Percentiles rank a stretch among this genome's conserved stretches.
Conservation (phyloP, 2,797 vertebrate species). For the Hybognathus amarus region DNA sequence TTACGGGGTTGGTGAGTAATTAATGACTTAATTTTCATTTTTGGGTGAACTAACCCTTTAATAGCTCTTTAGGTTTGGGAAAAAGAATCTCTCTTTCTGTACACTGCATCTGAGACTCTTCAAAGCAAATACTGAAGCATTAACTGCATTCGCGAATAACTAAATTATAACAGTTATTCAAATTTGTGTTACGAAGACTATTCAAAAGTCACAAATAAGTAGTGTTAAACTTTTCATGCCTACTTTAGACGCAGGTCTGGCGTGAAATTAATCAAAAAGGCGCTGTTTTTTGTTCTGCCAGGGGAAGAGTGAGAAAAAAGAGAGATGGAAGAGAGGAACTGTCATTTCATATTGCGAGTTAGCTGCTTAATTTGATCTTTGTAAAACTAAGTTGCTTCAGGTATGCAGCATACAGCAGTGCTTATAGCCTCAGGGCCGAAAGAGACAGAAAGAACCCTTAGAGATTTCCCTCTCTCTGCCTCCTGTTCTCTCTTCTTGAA, state of each 20-base stretch:
- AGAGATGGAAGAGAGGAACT: slow-evolving; percentile 60
- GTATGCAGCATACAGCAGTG: slow-evolving; percentile 76
- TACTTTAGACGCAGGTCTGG: slow-evolving; percentile 50
- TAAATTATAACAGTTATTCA: slow-evolving; percentile 40
- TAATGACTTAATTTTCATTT: no score
- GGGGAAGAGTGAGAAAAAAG: slow-evolving; percentile 25
- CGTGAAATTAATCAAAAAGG: slow-evolving; percentile 58
- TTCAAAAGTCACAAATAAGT: slow-evolving; percentile 57
- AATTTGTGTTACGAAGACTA: slow-evolving; percentile 56
- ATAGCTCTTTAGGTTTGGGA: background rate
- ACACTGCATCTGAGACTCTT: slow-evolving; percentile 51
- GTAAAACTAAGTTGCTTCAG: slow-evolving; percentile 83
- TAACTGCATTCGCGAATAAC: slow-evolving; percentile 28
- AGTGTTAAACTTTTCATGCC: slow-evolving; percentile 54
- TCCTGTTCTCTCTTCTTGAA: slow-evolving; percentile 75
- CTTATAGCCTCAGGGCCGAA: slow-evolving; percentile 80
- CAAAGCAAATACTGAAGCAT: slow-evolving; percentile 33
- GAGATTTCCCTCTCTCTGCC: slow-evolving; percentile 72
- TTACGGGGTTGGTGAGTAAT: no score
- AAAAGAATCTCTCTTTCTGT: background rate
- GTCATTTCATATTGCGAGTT: slow-evolving; percentile 80
- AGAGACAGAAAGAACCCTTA: slow-evolving; percentile 72
- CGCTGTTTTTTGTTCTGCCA: slow-evolving; percentile 21
- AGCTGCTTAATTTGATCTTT: slow-evolving; percentile 82
- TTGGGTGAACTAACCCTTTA: no score